Conservation (phyloP, 2,888 invertebrate genomes). For the Diarsia mendica region DNA sequence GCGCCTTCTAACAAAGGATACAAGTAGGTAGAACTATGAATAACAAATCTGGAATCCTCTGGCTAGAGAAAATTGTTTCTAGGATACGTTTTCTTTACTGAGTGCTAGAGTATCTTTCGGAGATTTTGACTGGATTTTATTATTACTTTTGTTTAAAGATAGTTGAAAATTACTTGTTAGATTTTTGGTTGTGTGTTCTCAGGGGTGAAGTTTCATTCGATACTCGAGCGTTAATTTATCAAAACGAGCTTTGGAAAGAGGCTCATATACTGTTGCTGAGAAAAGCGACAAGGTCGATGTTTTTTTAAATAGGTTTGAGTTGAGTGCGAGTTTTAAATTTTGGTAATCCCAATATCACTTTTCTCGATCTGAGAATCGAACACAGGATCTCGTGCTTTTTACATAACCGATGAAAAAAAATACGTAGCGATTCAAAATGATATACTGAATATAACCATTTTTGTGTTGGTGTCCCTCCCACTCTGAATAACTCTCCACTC, state of each 20-base stretch:
- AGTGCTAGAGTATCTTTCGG: background rate
- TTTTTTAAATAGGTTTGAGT: too few relatives aligned
- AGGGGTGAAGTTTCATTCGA: background rate
- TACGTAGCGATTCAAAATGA: too few relatives aligned
- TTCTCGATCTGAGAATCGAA: too few relatives aligned
- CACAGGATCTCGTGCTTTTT: too few relatives aligned
- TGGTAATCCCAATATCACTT: too few relatives aligned
- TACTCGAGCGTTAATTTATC: background rate
- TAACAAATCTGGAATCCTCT: conserved; percentile 35
- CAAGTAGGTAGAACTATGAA: conserved; percentile 48
- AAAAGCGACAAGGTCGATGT: background rate
- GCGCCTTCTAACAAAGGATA: conserved; percentile 35
- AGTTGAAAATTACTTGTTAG: background rate
- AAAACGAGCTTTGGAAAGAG: background rate
- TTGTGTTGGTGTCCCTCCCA: too few relatives aligned
- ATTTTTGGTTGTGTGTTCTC: background rate
- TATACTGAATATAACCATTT: too few relatives aligned
- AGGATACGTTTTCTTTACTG: conserved; percentile 27
- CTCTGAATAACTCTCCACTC: too few relatives aligned
- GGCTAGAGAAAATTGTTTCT: conserved; percentile 8
- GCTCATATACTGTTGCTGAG: background rate
- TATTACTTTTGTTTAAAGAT: background rate
- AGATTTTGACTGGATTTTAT: conserved; percentile 17
- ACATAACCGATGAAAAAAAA: too few relatives aligned
- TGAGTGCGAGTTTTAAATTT: background rate